Evolutionary conservation across 1,140 invertebrate genomes (phyloP), one percentile per base, ranked within the genome.

Genomic region (Tenebrio molitor): DNA sequence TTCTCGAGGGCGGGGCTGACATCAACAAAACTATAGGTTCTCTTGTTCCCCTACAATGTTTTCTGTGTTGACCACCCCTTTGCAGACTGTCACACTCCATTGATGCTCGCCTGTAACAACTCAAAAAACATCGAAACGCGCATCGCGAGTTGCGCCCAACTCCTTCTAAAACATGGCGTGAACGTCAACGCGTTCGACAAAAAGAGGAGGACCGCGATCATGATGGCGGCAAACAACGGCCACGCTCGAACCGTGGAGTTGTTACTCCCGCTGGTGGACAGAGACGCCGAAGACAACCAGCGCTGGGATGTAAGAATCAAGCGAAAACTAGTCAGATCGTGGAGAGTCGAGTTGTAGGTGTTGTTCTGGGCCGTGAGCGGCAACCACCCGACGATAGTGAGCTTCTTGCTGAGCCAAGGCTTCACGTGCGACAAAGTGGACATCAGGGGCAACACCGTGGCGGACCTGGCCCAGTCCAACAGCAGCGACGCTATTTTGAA

Each of bases 361-460:
- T 77, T 87, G 39, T 86, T 86, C 67, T 83, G 85, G 81, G 86
- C 86, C n/a, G 82, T 87, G 1, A 80, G 84, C 46, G 75, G 79
- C 14, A 84, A 85, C 70, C 79, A 82, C 33, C 29, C 72, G 0
- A 78, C 84, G 5, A 76, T 85, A 34, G 84, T 86, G 6, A 78
- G 84, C 75, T 69, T 82, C 17, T 76, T 87, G 21, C 41, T 86
- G 2, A 79, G 84, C 6, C 76, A 78, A 2, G 83, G 82, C 5
- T 81, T 83, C 1, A 76, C 83, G 75, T 67, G 76, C 23, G 77
- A 72, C 19, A 74, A 82, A 46, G 64, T 77, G 14, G 86, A 87
- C 76, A 74, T 78, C 8, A 81, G 84, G 42, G 84, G 84, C 0
- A 83, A 84, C 63, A 84, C 83, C 12, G 81, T 83, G 6, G 72